phyloP scores from a whole-genome alignment of 2,113 vertebrate genomes.

The Hippoglossus stenolepis region DNA sequence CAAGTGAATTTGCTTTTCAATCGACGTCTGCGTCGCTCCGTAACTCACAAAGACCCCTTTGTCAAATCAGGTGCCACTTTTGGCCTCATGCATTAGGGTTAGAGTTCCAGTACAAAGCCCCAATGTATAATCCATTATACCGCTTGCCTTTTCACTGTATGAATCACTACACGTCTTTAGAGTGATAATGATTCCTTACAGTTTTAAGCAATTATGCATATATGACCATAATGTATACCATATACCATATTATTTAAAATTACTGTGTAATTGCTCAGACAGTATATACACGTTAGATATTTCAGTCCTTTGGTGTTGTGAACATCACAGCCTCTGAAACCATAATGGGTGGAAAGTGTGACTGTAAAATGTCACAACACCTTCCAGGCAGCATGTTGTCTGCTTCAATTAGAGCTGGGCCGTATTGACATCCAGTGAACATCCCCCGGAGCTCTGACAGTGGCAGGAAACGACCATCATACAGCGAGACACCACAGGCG shows the following conservation, averaged over 20 bases:
- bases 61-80: too few relatives aligned
- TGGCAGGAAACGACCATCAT: slow-evolving; percentile 60
- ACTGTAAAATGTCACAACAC: slow-evolving; percentile 41
- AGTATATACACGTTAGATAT: not conserved
- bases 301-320: not conserved
- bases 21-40: too few relatives aligned
- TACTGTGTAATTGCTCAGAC: not conserved
- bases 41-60: too few relatives aligned
- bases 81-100: too few relatives aligned
- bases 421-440: slow-evolving; percentile 47
- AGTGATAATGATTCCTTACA: too few relatives aligned
- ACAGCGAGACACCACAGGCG: slow-evolving; percentile 54
- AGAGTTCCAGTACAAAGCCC: too few relatives aligned
- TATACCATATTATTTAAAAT: slow-evolving; percentile 4
- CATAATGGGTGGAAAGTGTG: slow-evolving; percentile 33
- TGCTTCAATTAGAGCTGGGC: slow-evolving; percentile 61
- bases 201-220: not conserved
- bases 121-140: not conserved
- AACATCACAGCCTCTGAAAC: slow-evolving; percentile 9
- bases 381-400: slow-evolving; percentile 46
- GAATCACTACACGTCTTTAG: not conserved
- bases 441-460: slow-evolving; percentile 51
- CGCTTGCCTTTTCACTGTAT: not conserved
- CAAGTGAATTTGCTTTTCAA: too few relatives aligned
- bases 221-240: not conserved